Evolutionary conservation across 64 coral and sea anemone species (phyloP), one percentile per base, ranked within the genome.

Genomic region (Porites lutea): DNA sequence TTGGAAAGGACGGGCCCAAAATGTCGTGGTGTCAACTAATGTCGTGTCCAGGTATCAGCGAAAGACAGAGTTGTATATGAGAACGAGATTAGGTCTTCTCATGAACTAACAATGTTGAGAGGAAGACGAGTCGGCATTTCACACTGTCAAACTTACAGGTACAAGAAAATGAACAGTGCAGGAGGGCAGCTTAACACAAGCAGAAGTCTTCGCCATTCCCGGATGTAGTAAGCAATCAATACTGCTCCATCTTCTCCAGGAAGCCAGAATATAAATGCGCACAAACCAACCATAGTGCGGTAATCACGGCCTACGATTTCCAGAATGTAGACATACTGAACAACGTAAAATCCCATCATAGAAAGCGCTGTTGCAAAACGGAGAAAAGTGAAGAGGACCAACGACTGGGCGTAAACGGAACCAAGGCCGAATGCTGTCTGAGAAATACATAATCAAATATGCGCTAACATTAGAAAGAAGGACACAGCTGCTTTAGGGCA

Each of bases 271-370:
- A 94, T 19, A 23, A 82, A 69, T 60, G 77, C 54, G 3, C 74
- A 21, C 13, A 83, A 89, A 14, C 78, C 92, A 2, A 79, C 75
- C 16, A 95, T 54, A 10, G 93, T 87, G 22, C 88, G 88, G 23
- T 79, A 87, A 37, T 23, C 59, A 7, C 88, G 88, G 13, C 93
- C 93, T 15, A 87, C 88, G 2, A 90, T 20, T 64, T 95, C 93
- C 3, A 90, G 59, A 73, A 48, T 87, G 16, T 89, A 91, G 6
- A 95, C 93, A 21, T 87, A 95, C 11, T 77, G 75, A 3, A 72
- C 15, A 2, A 91, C 2, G 59, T 73, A 91, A 16, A 82, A 63
- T 3, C 93, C 93, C 11, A 82, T 81, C 18, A 72, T 12, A 72
- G 22, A 47, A 7, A 37, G 10, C 37, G 27, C 70, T 72, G 70